Conservation (phyloP, 2,797 vertebrate species). For the Neomorphus geoffroyi region DNA sequence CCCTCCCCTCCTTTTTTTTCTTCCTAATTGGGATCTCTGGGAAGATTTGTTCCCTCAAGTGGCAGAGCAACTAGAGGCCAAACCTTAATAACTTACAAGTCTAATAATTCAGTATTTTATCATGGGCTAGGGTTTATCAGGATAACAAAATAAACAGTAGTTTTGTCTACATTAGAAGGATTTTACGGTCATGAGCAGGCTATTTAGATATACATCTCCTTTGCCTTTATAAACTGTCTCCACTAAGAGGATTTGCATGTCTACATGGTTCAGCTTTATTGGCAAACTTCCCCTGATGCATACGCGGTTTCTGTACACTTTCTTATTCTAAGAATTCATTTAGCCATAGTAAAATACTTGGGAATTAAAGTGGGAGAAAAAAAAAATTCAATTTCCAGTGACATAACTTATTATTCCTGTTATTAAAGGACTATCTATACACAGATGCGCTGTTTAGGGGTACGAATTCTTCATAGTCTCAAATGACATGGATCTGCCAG, state of each 20-base stretch:
- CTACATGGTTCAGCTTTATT: not conserved
- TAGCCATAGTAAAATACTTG: not conserved
- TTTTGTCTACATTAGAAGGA: constrained; percentile 9
- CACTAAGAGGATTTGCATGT: not conserved
- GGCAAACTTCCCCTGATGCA: not conserved
- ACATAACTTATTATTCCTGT: not conserved
- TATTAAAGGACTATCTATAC: not conserved
- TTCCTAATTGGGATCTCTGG: not conserved
- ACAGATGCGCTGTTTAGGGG: not conserved
- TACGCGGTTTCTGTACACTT: not conserved
- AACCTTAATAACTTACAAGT: not conserved
- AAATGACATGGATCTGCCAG: not conserved
- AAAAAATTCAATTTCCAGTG: not conserved
- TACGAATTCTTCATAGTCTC: not conserved
- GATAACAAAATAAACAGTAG: constrained; percentile 20
- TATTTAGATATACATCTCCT: constrained; percentile 22
- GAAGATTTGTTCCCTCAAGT: not conserved
- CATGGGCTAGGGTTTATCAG: not conserved
- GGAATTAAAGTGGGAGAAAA: not conserved
- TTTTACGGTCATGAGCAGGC: not conserved
- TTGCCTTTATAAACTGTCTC: not conserved
- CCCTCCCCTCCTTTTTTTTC: not conserved
- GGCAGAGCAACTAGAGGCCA: not conserved
- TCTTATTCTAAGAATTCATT: not conserved
- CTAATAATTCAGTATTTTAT: not conserved